Conservation (phyloP, 2,888 invertebrate species). For the Orchesellides sinensis region DNA sequence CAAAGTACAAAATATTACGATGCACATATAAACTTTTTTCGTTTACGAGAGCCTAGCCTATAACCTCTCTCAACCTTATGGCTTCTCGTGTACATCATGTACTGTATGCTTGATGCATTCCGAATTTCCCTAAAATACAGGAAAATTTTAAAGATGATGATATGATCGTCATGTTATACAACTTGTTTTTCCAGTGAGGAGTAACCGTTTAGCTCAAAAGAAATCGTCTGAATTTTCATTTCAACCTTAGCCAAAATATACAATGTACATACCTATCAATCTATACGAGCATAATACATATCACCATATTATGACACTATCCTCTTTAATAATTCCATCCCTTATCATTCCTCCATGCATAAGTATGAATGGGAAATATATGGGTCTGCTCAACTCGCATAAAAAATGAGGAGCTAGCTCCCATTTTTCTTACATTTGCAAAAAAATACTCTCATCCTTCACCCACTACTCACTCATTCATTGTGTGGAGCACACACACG, state of each 20-base stretch:
- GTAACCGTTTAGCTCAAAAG: no score
- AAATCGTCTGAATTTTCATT: no score
- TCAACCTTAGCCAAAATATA: no score
- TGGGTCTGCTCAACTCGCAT: slow-evolving; percentile 22
- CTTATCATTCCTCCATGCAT: slow-evolving; percentile 29
- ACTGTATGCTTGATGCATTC: not conserved
- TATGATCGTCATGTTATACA: slow-evolving; percentile 24
- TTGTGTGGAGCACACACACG: no score
- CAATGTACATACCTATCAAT: no score
- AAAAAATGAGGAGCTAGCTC: slow-evolving; percentile 55
- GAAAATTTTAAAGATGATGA: slow-evolving; percentile 14
- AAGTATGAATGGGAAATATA: slow-evolving; percentile 48
- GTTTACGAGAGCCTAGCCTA: slow-evolving; percentile 6
- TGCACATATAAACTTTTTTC: no score
- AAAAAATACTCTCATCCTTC: no score
- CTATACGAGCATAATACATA: no score
- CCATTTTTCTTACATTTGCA: slow-evolving; percentile 39
- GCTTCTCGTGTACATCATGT: no score
- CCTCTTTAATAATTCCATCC: slow-evolving; percentile 33
- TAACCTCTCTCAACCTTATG: not conserved
- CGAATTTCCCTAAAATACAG: not conserved
- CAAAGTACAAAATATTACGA: no score
- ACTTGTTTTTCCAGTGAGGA: no score
- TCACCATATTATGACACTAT: slow-evolving; percentile 45
- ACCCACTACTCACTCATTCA: slow-evolving; percentile 17